These are phyloP conservation scores for Euphonia xanthogaster DNA, from an alignment of 2,797 vertebrate genomes.

Conservation along the genomic window DNA sequence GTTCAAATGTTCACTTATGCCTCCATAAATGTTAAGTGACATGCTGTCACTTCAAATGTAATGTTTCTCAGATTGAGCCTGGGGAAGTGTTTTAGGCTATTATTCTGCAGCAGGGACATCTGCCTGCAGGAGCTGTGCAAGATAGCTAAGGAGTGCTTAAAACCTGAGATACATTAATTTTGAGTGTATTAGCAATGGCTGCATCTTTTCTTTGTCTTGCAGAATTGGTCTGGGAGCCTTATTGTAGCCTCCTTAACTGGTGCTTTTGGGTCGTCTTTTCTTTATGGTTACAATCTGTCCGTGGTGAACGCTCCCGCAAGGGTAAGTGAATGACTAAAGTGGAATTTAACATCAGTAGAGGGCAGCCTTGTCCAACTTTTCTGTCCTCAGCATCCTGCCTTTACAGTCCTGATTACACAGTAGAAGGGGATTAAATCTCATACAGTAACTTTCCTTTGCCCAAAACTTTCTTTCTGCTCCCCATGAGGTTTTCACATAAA, in stretches of 20 bases:
- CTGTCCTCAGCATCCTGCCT: background rate
- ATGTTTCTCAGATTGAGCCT: background rate
- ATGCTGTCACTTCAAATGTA: background rate
- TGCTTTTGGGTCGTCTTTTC: constrained; percentile 91
- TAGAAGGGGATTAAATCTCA: background rate
- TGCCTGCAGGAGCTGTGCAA: background rate
- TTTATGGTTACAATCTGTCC: constrained; percentile 94
- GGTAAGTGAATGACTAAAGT: constrained; percentile 77
- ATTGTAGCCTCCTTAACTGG: constrained; percentile 84
- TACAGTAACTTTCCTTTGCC: background rate
- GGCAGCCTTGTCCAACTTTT: background rate
- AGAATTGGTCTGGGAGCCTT: constrained; percentile 82
- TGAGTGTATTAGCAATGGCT: background rate
- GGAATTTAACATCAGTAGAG: background rate
- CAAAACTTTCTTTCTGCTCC: background rate
- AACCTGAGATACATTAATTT: background rate
- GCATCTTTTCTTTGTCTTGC: constrained; percentile 12
- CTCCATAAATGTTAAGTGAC: background rate
- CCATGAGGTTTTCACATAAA: background rate
- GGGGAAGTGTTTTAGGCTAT: background rate
- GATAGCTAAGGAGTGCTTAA: background rate
- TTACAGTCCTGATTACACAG: too few relatives aligned
- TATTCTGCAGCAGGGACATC: background rate
- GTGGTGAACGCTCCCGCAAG: constrained; percentile 89
- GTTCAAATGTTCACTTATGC: background rate